phyloP scores from a whole-genome alignment of 2,797 vertebrate genomes.

The Rhabdomys pumilio region DNA sequence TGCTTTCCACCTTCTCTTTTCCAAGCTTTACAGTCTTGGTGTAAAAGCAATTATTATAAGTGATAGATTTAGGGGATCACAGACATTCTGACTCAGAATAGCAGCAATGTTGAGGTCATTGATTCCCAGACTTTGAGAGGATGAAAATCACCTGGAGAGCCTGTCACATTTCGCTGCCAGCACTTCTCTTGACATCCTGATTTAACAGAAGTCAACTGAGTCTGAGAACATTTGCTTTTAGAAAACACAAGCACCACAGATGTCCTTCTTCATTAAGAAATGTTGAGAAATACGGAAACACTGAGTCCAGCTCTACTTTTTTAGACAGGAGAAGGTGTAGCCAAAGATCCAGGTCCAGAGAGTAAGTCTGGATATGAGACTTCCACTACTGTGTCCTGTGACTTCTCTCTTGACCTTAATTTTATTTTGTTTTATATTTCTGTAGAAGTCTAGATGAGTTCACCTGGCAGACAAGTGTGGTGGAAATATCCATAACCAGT shows the following conservation, averaged over 20 bases:
- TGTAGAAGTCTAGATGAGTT: neutral
- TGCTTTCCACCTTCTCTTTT: neutral
- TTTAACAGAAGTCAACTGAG: neutral
- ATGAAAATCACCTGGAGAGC: neutral
- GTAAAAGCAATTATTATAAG: neutral
- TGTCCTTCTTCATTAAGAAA: slow-evolving; percentile 61
- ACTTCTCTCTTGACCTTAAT: neutral
- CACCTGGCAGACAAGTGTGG: neutral
- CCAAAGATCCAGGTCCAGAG: neutral
- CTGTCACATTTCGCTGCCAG: neutral
- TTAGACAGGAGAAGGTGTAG: slow-evolving; percentile 9
- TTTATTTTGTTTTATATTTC: neutral
- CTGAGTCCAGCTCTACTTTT: slow-evolving; percentile 22
- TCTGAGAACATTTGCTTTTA: neutral
- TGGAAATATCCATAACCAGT: neutral
- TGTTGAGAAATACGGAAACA: slow-evolving; percentile 27
- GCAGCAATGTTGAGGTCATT: neutral
- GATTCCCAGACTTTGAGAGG: neutral
- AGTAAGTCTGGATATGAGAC: neutral
- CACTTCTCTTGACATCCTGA: neutral
- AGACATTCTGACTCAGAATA: neutral
- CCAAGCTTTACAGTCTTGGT: neutral
- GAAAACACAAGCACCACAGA: slow-evolving; percentile 46
- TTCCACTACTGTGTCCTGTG: neutral
- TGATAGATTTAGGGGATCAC: neutral